Conservation (phyloP, 2,888 invertebrate species). For the Stomorhina lunata region DNA sequence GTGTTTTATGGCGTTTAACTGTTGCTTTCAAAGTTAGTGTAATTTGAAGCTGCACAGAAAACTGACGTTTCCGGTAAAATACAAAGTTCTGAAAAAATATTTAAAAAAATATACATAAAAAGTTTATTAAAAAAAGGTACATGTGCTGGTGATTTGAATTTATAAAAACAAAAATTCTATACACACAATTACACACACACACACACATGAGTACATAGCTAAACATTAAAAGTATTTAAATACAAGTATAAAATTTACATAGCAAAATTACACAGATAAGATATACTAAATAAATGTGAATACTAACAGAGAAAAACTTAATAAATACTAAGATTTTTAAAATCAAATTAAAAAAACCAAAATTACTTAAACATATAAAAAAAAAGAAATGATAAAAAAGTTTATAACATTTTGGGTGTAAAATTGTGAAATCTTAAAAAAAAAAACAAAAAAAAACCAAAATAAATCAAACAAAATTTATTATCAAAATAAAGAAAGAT, state of each 20-base stretch:
- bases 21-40: slow-evolving; percentile 61
- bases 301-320: neutral
- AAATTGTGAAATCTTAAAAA: neutral
- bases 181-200: neutral
- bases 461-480: neutral
- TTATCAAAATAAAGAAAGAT: too few species aligned
- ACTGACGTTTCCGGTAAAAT: slow-evolving; percentile 59
- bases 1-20: slow-evolving; percentile 52
- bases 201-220: neutral
- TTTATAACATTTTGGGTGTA: neutral
- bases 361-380: neutral
- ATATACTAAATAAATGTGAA: neutral
- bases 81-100: neutral
- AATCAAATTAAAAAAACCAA: neutral
- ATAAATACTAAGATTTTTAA: neutral
- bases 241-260: neutral
- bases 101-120: neutral
- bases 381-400: neutral
- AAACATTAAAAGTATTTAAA: neutral
- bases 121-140: slow-evolving; percentile 22
- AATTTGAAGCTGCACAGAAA: slow-evolving; percentile 53
- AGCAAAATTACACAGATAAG: neutral
- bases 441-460: neutral
- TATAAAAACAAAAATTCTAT: neutral
- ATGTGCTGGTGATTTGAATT: slow-evolving; percentile 23